These are phyloP conservation scores for Okamejei kenojei DNA, from an alignment of 2,797 vertebrate genomes.

Conservation along the genomic window DNA sequence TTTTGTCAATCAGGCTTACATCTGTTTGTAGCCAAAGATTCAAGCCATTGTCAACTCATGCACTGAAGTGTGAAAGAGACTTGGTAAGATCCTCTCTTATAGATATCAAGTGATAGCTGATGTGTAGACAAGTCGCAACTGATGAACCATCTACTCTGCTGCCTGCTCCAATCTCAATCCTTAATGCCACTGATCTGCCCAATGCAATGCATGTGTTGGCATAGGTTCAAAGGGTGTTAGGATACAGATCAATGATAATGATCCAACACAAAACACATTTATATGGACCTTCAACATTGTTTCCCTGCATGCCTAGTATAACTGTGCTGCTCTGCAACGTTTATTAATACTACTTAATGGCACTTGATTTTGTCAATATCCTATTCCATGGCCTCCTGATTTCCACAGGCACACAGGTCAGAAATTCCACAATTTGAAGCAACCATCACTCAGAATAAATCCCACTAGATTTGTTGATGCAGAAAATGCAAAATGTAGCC, in stretches of 20 bases:
- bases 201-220: background rate
- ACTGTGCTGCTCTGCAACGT: background rate
- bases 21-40: too few species aligned
- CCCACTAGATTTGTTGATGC: background rate
- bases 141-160: background rate
- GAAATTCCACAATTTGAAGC: background rate
- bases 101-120: too few species aligned
- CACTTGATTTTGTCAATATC: background rate
- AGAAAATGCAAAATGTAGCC: background rate
- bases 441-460: background rate
- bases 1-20: too few species aligned
- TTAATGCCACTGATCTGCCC: background rate
- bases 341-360: background rate
- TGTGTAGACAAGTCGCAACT: background rate
- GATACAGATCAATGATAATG: background rate
- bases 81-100: too few species aligned
- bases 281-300: background rate
- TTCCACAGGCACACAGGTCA: background rate
- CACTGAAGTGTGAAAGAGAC: too few species aligned
- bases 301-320: background rate
- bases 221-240: background rate
- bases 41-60: too few species aligned
- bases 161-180: background rate
- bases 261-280: background rate
- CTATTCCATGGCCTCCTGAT: background rate